Base-by-base conservation (phyloP, 1,140 invertebrate genomes). In the Sinella curviseta region DNA sequence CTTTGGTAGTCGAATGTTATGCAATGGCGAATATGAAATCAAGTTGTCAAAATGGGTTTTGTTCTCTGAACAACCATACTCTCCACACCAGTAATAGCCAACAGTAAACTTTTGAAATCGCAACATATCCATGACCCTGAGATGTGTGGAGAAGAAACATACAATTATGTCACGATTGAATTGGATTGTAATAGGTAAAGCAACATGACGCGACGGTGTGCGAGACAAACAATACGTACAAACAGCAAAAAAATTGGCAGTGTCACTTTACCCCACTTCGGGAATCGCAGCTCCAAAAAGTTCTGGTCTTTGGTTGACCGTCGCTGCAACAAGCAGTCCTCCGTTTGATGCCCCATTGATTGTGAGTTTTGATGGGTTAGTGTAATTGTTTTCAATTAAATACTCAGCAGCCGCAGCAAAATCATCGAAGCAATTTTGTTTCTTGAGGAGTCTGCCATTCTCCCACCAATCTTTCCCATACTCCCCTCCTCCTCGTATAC, bases 101-200 rank as follows among this genome's bases (percentile, higher is more conserved):
- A 98, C 97, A 0, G 97, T 99, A 86, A 99, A 99, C 88, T 98
- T 98, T 88, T 99, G 95, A 88, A 96, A 99, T 55, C 97, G 90
- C 60, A 99, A 87, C 95, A 99, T 97, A 88, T 99, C 97, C 87
- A 99, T 90, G 0, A 99, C 97, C 39, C 96, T 97, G 86, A 57
- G 87, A 88, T 84, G n/a, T n/a, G n/a, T n/a, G n/a, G n/a, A n/a
- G n/a, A n/a, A 77, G 77, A 33, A n/a, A n/a, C n/a, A n/a, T n/a
- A n/a, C n/a, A n/a, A n/a, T n/a, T 84, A n/a, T n/a, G n/a, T n/a
- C n/a, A n/a, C n/a, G n/a, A n/a, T n/a, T n/a, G n/a, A n/a, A n/a
- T n/a, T 16, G n/a, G 54, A 16, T 16, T 55, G 16, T n/a, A 55
- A 55, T 55, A n/a, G n/a, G n/a, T 16, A 16, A n/a, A n/a, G n/a